Percentiles rank a stretch among this genome's conserved stretches.
Evolutionary conservation across 2,797 vertebrate species (phyloP).

Genomic region (Dendrocincla tyrannina): DNA sequence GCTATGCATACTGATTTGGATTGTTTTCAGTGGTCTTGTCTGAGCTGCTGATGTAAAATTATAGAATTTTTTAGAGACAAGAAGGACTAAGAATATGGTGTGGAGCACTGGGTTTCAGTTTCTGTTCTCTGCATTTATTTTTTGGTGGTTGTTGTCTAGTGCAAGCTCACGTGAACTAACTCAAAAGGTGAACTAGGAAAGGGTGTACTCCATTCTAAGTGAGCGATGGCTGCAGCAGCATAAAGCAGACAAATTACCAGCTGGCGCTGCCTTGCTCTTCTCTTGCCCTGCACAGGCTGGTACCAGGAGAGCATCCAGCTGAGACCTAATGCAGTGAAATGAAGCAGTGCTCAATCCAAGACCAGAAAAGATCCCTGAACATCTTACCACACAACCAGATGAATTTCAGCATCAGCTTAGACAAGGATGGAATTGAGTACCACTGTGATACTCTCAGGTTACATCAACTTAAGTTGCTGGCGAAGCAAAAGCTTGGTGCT

Average conservation of each 20-base stretch:
- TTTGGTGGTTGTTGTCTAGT: not conserved
- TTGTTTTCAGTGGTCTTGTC: not conserved
- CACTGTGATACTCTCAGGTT: not conserved
- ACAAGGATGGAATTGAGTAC: not conserved
- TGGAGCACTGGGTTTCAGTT: not conserved
- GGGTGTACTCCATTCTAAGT: not conserved
- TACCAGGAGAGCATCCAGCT: not conserved
- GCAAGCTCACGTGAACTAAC: not conserved
- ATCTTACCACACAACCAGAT: not conserved
- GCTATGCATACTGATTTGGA: accelerated
- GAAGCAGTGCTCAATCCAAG: not conserved
- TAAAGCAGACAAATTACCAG: not conserved
- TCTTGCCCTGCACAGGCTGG: not conserved
- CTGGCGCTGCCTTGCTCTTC: not conserved
- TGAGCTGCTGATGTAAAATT: not conserved
- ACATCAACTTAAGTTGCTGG: not conserved
- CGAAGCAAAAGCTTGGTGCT: not conserved
- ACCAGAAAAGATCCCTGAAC: not conserved
- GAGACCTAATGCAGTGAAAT: not conserved
- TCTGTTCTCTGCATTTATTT: not conserved
- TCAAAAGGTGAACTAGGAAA: not conserved
- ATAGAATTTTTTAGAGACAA: not conserved
- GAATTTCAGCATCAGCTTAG: not conserved
- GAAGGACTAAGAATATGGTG: not conserved
- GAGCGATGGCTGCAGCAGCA: not conserved